Evolutionary conservation across 2,888 invertebrate species (phyloP), one percentile per base, ranked within the genome.

Genomic region (Catocala sponsa): DNA sequence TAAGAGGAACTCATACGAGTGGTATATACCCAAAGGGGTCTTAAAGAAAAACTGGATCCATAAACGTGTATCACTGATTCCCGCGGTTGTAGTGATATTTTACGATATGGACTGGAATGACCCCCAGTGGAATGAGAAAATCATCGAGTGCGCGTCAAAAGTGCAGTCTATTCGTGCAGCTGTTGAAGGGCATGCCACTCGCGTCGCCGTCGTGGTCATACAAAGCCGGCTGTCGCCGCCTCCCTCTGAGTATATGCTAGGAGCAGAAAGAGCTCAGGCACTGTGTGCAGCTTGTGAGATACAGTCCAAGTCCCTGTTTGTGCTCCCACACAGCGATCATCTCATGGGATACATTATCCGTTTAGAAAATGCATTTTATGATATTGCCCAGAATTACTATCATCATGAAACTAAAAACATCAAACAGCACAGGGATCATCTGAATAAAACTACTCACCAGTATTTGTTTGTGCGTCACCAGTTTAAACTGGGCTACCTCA

Each of bases 21-120:
- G 98, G 98, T 99, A 99, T 89, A 97, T 98, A 76, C 98, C 98
- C 0, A 98, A 98, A 88, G 99, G 99, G 10, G 97, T 99, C 71
- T 91, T 99, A 6, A 99, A 99, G 87, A 96, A 97, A 48, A 98
- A 98, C 84, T 99, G 99, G 99, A 97, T 99, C 95, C 95, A 96
- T 55, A 99, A 99, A 89, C 98, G 99, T 84, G 95, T 98, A 43
- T 96, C 97, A 74, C 95, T 97, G 61, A 95, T 99, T 70, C 99
- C 99, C 7, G 97, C 99, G 0, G 97, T 99, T 0, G 97, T 98
- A 33, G 98, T 99, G 2, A 96, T 99, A 67, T 99, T 99, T 90
- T 98, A 98, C 88, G 99, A 99, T 83, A 96, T 99, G 85, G 99
- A 99, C 91, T 99, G 99, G 99, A 98, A 98, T 86, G 99, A 99